Evolutionary conservation across 2,113 vertebrate species (phyloP).

Genomic region (Turdus rufiventris): DNA sequence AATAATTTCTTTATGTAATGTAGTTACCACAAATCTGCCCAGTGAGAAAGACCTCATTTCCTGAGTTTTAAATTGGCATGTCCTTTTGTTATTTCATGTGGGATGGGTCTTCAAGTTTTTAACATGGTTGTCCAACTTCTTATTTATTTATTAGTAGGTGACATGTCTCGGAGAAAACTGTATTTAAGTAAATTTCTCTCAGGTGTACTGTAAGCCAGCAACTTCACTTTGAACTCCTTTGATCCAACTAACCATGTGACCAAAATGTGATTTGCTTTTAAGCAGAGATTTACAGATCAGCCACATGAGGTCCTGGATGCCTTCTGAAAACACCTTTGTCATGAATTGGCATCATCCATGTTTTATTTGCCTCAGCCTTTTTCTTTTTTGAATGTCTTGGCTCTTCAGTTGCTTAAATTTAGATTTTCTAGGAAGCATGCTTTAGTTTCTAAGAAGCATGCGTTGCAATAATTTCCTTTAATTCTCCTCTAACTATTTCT

Average conservation of each 20-base stretch:
- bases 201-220: background rate
- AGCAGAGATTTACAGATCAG: background rate
- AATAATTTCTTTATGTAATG: background rate
- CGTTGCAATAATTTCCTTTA: background rate
- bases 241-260: background rate
- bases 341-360: background rate
- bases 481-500: background rate
- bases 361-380: background rate
- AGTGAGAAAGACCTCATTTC: background rate
- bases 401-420: background rate
- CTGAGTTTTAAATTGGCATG: background rate
- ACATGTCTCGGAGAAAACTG: background rate
- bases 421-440: background rate
- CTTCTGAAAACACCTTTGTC: background rate
- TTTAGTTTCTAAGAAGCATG: background rate
- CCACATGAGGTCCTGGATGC: background rate
- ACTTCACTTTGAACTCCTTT: background rate
- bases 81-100: background rate
- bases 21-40: background rate
- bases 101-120: background rate
- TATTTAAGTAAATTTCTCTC: background rate
- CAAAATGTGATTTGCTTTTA: background rate
- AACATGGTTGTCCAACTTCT: background rate
- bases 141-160: background rate
- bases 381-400: background rate